Conservation (phyloP, 2,888 invertebrate genomes). For the Macroteleia sp. region DNA sequence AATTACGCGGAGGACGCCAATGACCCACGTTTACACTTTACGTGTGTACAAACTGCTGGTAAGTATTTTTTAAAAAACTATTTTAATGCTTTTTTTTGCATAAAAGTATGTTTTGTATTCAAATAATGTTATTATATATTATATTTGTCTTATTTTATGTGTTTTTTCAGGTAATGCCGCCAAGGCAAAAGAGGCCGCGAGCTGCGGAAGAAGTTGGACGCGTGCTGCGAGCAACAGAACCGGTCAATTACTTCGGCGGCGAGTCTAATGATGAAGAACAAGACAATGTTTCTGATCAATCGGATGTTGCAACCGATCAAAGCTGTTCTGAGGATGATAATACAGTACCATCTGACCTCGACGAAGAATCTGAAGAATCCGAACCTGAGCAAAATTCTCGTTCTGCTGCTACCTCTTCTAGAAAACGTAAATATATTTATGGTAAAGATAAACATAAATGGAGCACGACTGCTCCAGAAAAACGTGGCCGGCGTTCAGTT, state of each 20-base stretch:
- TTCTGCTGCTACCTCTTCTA: background rate
- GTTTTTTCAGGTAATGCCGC: too few relatives aligned
- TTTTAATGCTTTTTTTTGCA: too few relatives aligned
- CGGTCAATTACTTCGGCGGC: background rate
- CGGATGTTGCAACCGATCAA: conserved; percentile 4
- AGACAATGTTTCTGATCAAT: background rate
- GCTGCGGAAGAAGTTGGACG: background rate
- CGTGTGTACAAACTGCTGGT: too few relatives aligned
- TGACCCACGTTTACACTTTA: too few relatives aligned
- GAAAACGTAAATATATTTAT: background rate
- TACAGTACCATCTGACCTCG: background rate
- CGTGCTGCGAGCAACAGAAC: conserved; percentile 6
- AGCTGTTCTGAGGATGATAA: conserved; percentile 7
- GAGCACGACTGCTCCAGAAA: conserved; percentile 5
- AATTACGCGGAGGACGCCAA: too few relatives aligned
- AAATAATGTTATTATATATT: too few relatives aligned
- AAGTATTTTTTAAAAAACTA: too few relatives aligned
- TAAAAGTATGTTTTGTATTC: too few relatives aligned
- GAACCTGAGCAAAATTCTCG: background rate
- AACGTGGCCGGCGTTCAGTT: background rate
- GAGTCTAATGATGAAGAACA: conserved; percentile 6
- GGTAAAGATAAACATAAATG: conserved; percentile 5
- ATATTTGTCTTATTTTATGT: too few relatives aligned
- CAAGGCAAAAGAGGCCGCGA: background rate
- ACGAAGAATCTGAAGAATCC: background rate